Percentiles rank a stretch among this genome's conserved stretches.
Evolutionary conservation across 2,797 vertebrate species (phyloP).

Genomic region (Delichon dasypus): DNA sequence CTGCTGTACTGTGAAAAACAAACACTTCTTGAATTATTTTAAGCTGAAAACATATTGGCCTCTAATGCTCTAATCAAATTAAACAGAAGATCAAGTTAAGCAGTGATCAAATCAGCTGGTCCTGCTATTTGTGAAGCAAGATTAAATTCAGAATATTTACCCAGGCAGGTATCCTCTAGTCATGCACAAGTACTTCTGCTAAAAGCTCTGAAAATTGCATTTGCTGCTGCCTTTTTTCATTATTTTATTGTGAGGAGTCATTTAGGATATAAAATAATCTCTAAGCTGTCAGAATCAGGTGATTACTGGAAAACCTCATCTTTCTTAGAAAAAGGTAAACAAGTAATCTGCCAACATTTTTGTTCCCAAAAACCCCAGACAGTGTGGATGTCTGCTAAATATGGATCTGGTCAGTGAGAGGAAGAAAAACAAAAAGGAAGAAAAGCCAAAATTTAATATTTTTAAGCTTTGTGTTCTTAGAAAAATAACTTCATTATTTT

Average conservation of each 20-base stretch:
- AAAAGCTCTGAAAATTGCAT: not conserved
- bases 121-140: not conserved
- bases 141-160: not conserved
- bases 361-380: not conserved
- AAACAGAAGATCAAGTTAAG: slow-evolving; percentile 42
- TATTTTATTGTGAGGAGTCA: not conserved
- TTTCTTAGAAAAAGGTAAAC: not conserved
- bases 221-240: not conserved
- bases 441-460: not conserved
- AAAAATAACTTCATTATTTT: not conserved
- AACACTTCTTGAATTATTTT: slow-evolving; percentile 43
- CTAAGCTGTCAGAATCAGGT: not conserved
- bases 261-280: not conserved
- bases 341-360: not conserved
- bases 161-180: not conserved
- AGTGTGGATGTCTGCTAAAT: not conserved
- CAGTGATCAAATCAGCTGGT: not conserved
- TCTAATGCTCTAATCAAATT: slow-evolving; percentile 11
- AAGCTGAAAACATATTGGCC: slow-evolving; percentile 13
- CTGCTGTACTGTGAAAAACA: not conserved
- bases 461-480: not conserved
- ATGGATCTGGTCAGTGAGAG: not conserved
- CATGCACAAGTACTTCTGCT: not conserved
- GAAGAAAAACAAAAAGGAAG: not conserved
- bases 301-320: not conserved